These are phyloP conservation scores for Labeo calbasu DNA, from an alignment of 2,797 vertebrate genomes.

Conservation along the genomic window DNA sequence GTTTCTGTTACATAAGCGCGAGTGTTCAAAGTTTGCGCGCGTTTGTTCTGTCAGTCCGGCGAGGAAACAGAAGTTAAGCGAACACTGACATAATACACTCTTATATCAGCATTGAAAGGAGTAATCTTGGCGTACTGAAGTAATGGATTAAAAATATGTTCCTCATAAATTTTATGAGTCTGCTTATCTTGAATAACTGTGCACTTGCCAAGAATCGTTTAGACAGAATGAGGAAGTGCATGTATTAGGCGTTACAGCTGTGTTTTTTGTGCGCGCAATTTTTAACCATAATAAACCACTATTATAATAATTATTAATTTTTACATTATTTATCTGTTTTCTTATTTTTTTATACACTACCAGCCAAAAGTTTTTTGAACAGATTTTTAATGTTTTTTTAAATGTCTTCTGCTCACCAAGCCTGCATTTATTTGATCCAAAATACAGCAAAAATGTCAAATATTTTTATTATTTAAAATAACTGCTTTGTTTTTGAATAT, in stretches of 20 bases:
- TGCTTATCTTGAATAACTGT: background rate
- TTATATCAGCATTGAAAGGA: background rate
- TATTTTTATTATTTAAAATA: too few species aligned
- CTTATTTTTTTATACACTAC: background rate
- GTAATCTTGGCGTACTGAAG: background rate
- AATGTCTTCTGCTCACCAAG: too few species aligned
- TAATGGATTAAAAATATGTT: background rate
- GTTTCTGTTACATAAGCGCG: constrained; percentile 33
- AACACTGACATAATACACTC: background rate
- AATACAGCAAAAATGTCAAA: too few species aligned
- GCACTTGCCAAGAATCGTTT: background rate
- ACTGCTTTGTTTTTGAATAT: too few species aligned
- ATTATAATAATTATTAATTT: background rate
- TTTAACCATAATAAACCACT: background rate
- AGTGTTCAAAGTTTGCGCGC: constrained; percentile 36
- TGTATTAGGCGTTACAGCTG: background rate
- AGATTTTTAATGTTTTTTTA: too few species aligned
- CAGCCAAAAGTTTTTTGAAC: too few species aligned
- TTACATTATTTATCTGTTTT: background rate
- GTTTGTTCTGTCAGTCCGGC: background rate
- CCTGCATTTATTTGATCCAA: too few species aligned
- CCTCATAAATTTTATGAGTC: background rate
- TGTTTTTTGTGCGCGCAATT: background rate
- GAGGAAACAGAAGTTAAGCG: background rate
- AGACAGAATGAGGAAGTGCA: constrained; percentile 8